A percentile compares a stretch with the other conserved stretches of the same genome.
Conservation (phyloP, 2,113 vertebrate genomes). For the Engystomops pustulosus region DNA sequence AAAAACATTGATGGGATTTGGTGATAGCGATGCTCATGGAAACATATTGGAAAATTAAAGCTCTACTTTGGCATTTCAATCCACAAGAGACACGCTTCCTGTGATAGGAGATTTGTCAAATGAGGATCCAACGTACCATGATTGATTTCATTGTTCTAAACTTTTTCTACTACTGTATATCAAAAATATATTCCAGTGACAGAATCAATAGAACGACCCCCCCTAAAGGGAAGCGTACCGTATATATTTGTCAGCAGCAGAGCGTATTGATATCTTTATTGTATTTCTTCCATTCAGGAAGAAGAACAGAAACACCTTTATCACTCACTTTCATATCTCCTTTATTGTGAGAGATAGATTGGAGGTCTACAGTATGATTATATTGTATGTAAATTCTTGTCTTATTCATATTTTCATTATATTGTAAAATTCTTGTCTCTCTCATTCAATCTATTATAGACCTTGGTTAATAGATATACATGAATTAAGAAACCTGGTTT, state of each 20-base stretch:
- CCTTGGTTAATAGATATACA: background rate
- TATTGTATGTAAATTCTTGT: background rate
- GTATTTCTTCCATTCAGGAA: slow-evolving; percentile 8
- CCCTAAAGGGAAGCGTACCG: slow-evolving; percentile 5
- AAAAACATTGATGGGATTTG: slow-evolving; percentile 42
- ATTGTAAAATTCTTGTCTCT: background rate
- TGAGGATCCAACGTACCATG: background rate
- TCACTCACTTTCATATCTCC: background rate
- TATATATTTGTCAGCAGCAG: slow-evolving; percentile 13
- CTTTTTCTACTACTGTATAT: slow-evolving; percentile 53
- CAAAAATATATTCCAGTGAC: slow-evolving; percentile 55
- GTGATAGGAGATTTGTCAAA: slow-evolving; percentile 45
- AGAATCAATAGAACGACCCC: slow-evolving; percentile 58
- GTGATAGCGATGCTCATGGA: background rate
- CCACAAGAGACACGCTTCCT: slow-evolving; percentile 28
- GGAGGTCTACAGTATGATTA: too few relatives aligned
- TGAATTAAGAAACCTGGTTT: background rate
- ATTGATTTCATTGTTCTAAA: slow-evolving; percentile 44
- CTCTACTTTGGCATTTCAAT: slow-evolving; percentile 24
- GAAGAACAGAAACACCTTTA: background rate
- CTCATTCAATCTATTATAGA: background rate
- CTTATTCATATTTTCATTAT: background rate
- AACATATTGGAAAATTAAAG: slow-evolving; percentile 47
- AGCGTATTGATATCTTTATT: slow-evolving; percentile 5
- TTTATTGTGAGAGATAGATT: too few relatives aligned